phyloP scores from a whole-genome alignment of 2,113 vertebrate species.

The Seriola dumerili region DNA sequence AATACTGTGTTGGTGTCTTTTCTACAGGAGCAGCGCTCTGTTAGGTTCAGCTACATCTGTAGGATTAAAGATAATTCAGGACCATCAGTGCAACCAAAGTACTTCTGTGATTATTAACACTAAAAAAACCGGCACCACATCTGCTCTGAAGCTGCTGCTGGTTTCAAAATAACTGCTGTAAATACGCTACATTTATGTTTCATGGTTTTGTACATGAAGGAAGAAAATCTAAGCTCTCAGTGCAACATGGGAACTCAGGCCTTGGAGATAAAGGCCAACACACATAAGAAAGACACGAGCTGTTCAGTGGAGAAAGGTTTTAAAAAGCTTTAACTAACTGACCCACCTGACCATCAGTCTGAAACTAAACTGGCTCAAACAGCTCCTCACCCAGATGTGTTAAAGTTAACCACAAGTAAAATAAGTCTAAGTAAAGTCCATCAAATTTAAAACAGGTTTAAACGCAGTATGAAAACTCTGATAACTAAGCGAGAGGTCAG shows the following conservation, averaged over 20 bases:
- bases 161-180: not conserved
- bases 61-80: not conserved
- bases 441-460: not conserved
- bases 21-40: too few species aligned
- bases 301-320: too few species aligned
- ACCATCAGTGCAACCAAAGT: not conserved
- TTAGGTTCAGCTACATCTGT: too few species aligned
- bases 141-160: not conserved
- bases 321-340: not conserved
- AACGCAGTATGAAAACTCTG: not conserved
- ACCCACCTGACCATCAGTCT: not conserved
- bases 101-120: not conserved
- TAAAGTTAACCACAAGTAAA: too few species aligned
- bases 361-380: not conserved
- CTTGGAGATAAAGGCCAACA: too few species aligned
- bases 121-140: not conserved
- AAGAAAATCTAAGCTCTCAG: not conserved
- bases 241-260: not conserved
- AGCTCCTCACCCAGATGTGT: too few species aligned
- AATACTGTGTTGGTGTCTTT: too few species aligned
- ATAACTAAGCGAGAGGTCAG: not conserved
- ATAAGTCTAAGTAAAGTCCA: too few species aligned
- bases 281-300: too few species aligned
- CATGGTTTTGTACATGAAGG: not conserved
- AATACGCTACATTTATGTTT: constrained; percentile 4